phyloP scores from a whole-genome alignment of 1,140 invertebrate species.

The Bombus superbus region DNA sequence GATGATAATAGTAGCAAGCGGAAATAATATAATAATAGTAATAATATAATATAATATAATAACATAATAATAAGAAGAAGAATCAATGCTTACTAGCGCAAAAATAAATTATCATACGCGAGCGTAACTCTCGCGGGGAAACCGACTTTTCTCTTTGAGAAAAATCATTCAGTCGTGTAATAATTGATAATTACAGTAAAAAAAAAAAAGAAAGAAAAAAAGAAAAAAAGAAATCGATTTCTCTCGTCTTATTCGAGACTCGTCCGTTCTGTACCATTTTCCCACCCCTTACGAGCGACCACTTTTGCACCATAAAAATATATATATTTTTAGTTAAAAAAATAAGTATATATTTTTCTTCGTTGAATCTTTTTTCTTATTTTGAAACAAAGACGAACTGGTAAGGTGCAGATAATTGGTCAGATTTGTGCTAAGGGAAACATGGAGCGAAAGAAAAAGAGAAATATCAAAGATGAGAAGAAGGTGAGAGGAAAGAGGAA shows the following conservation, averaged over 20 bases:
- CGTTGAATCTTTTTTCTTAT: background rate
- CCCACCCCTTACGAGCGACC: background rate
- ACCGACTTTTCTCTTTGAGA: slow-evolving; percentile 18
- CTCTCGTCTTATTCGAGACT: slow-evolving; percentile 18
- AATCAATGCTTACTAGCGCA: slow-evolving; percentile 39
- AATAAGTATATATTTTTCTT: background rate
- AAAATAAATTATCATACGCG: slow-evolving; percentile 62
- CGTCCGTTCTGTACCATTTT: slow-evolving; percentile 6
- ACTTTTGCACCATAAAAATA: background rate
- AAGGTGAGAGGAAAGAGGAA: background rate
- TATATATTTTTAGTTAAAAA: background rate
- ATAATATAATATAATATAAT: slow-evolving; percentile 50
- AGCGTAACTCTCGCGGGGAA: slow-evolving; percentile 24
- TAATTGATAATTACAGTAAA: slow-evolving; percentile 33
- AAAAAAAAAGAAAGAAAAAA: background rate
- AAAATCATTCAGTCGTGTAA: slow-evolving; percentile 31
- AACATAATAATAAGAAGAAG: slow-evolving; percentile 27
- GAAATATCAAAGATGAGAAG: background rate
- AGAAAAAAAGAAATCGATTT: background rate
- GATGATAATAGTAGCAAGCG: slow-evolving; percentile 54
- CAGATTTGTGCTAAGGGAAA: background rate
- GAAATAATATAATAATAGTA: slow-evolving; percentile 54
- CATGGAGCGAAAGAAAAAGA: too few relatives aligned
- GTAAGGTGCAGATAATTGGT: background rate
- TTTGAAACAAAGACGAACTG: background rate